Evolutionary conservation across 1,140 invertebrate genomes (phyloP), one percentile per base, ranked within the genome.

Genomic region (Drosophila pseudoobscura): DNA sequence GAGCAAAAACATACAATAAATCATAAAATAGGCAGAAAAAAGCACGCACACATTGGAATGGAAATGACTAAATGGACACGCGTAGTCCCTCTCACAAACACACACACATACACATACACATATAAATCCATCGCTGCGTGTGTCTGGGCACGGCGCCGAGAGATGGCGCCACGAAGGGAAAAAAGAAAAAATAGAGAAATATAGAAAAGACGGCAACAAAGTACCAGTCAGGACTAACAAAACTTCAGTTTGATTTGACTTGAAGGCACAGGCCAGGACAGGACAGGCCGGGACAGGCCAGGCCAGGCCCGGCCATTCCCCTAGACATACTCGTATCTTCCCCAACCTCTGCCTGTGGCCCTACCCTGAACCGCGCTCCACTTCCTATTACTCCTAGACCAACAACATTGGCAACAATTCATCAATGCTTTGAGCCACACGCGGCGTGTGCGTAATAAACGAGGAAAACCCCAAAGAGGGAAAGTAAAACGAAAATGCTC

Each of bases 361-460:
- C 3, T 26, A 39, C 17, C 11, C 29, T 9, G 8, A 31, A 46
- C 26, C 17, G 2, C 26, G 17, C 15, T 2, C 49, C n/a, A 3
- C 24, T 31, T 29, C 17, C n/a, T 6, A 9, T 15, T 11, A 1
- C 15, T 41, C 64, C 47, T 39, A 31, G 24, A 41, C 44, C 26
- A 11, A 11, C 46, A 52, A 35, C 26, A 15, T 51, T 39, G 76
- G 76, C 73, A 85, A 85, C 80, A 85, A 85, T 85, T 85, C 80
- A 85, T 85, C 80, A 85, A 85, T 85, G 76, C 78, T 57, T 44
- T 47, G 73, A 39, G 71, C 66, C 66, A 76, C 66, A 79, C 51
- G 76, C 73, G 82, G 73, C 80, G 73, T 85, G 74, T 84, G 80
- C 80, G 80, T 80, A 84, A 80, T 80, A 75, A 80, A 80, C 68